phyloP scores from a whole-genome alignment of 2,888 invertebrate genomes.

The Coremacera marginata region DNA sequence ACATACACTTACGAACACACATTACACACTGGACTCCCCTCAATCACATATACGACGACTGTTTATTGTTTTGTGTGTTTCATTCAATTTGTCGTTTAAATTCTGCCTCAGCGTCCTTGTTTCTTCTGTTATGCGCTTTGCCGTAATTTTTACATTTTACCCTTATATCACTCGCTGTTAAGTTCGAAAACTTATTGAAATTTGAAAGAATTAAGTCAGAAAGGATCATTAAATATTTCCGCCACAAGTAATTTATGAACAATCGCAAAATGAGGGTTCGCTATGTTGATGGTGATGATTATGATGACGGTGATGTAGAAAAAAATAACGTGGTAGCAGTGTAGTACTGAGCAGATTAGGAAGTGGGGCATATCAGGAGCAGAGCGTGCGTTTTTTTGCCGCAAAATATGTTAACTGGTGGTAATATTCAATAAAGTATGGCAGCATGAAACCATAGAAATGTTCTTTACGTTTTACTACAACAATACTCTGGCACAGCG shows the following conservation, averaged over 20 bases:
- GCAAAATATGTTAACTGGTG: not conserved
- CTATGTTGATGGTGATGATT: not conserved
- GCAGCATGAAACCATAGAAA: constrained; percentile 25
- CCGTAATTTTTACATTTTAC: not conserved
- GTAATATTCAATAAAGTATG: not conserved
- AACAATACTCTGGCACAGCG: too few species aligned
- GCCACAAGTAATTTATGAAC: constrained; percentile 46
- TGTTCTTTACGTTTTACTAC: constrained; percentile 14
- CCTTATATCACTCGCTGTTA: not conserved
- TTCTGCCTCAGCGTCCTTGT: not conserved
- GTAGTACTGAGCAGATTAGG: not conserved
- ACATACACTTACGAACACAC: too few species aligned
- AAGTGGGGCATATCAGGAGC: not conserved
- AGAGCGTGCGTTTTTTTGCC: not conserved
- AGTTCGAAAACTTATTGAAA: constrained; percentile 37
- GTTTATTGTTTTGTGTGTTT: constrained; percentile 26
- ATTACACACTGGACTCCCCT: not conserved
- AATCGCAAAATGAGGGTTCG: constrained; percentile 27
- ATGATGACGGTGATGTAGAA: not conserved
- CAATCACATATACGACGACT: not conserved
- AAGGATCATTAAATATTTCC: constrained; percentile 48
- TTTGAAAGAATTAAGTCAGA: constrained; percentile 45
- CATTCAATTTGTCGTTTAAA: constrained; percentile 16
- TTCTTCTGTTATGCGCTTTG: not conserved
- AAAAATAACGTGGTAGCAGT: not conserved